Conservation (phyloP, 2,888 invertebrate species). For the Drosophila kambysellisi region DNA sequence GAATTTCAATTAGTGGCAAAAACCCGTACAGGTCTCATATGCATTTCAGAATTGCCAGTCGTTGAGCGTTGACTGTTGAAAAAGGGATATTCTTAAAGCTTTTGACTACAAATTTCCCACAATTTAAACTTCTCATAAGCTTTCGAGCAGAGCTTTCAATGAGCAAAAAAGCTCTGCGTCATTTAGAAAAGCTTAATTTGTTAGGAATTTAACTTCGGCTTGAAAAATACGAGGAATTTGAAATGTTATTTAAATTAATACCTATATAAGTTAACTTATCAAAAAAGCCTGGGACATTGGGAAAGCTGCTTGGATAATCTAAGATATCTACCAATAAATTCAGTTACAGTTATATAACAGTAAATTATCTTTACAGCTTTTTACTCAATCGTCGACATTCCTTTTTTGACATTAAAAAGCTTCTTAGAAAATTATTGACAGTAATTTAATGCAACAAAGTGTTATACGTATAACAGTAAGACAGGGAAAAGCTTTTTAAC, state of each 20-base stretch:
- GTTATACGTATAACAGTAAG: not conserved
- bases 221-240: not conserved
- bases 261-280: not conserved
- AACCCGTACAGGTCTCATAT: slow-evolving; percentile 23
- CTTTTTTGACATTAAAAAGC: not conserved
- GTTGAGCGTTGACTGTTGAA: not conserved
- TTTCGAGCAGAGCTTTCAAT: not conserved
- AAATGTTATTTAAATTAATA: not conserved
- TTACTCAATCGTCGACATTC: too few species aligned
- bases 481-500: not conserved
- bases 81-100: slow-evolving; percentile 22
- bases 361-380: not conserved
- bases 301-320: not conserved
- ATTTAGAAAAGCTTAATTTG: not conserved
- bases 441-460: not conserved
- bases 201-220: not conserved
- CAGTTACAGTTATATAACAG: not conserved
- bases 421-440: not conserved
- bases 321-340: not conserved
- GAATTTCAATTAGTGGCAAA: slow-evolving; percentile 70
- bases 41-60: not conserved
- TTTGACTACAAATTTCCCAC: not conserved
- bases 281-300: not conserved
- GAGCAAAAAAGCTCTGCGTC: not conserved
- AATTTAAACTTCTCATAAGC: not conserved